phyloP scores from a whole-genome alignment of 1,140 invertebrate species.

The Drosophila ogumai region DNA sequence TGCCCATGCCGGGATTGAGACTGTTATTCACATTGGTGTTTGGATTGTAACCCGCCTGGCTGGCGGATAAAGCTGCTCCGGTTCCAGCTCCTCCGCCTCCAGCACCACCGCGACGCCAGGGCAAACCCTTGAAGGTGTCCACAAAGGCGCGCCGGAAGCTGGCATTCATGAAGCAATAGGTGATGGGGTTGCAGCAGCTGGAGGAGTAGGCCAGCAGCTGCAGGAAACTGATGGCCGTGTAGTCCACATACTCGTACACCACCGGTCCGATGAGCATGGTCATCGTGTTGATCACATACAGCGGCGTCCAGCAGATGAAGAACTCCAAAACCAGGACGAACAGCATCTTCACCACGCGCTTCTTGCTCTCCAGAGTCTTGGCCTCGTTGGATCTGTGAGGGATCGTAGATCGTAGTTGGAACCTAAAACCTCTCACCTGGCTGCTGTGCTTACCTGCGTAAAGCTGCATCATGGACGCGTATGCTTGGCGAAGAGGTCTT shows the following conservation, averaged over 20 bases:
- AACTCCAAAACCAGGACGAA: constrained; percentile 96
- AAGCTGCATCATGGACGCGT: constrained; percentile 66
- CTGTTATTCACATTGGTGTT: constrained; percentile 12
- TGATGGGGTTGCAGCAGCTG: constrained; percentile 96
- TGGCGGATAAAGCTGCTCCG: constrained; percentile 37
- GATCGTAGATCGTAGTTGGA: neutral
- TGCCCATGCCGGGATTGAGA: constrained; percentile 30
- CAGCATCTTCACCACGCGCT: constrained; percentile 94
- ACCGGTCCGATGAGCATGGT: constrained; percentile 89
- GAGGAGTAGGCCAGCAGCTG: constrained; percentile 94
- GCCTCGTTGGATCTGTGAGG: constrained; percentile 84
- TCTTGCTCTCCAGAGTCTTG: constrained; percentile 85
- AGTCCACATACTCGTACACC: constrained; percentile 90
- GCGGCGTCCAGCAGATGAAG: constrained; percentile 96
- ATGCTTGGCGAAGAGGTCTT: constrained; percentile 67
- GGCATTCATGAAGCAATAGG: constrained; percentile 97
- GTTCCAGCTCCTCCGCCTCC: neutral
- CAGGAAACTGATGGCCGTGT: constrained; percentile 91
- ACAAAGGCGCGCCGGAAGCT: constrained; percentile 92
- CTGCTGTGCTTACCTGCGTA: constrained; percentile 62
- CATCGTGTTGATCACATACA: constrained; percentile 94
- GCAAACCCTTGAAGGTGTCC: constrained; percentile 79
- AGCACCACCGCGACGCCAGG: constrained; percentile 39
- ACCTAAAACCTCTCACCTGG: constrained; percentile 57
- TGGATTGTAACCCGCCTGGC: constrained; percentile 49